phyloP scores from a whole-genome alignment of 2,888 invertebrate species.

The Criorhina ranunculi region DNA sequence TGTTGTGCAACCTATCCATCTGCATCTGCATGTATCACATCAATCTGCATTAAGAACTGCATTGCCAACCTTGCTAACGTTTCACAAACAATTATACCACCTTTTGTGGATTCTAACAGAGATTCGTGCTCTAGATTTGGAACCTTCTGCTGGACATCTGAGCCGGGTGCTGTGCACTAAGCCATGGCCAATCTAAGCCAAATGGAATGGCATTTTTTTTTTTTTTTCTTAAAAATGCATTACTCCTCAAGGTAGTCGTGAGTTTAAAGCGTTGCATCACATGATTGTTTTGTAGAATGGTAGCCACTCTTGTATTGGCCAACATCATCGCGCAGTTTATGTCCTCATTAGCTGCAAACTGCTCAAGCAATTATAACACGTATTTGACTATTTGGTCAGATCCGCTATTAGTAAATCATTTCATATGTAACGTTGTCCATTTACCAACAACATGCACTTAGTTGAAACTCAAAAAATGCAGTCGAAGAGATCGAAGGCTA shows the following conservation, averaged over 20 bases:
- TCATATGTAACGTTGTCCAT: conserved; percentile 30
- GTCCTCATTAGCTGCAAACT: conserved; percentile 40
- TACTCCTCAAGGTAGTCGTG: conserved; percentile 44
- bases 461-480: background rate
- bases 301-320: conserved; percentile 4
- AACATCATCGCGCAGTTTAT: conserved; percentile 4
- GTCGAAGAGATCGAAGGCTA: background rate
- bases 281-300: background rate
- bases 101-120: conserved; percentile 6
- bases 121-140: conserved; percentile 6
- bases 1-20: conserved; percentile 8
- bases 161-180: conserved; percentile 4
- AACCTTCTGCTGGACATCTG: conserved; percentile 17
- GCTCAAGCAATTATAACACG: conserved; percentile 35
- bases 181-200: conserved; percentile 27
- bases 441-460: background rate
- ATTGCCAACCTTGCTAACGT: conserved; percentile 19
- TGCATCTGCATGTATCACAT: background rate
- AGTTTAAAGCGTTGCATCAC: conserved; percentile 41
- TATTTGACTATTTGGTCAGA: conserved; percentile 46
- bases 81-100: conserved; percentile 25
- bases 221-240: conserved; percentile 13
- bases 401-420: conserved; percentile 51
- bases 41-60: conserved; percentile 15
- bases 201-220: conserved; percentile 17